Base-by-base conservation (phyloP, 2,797 vertebrate genomes). In the Novumbra hubbsi region DNA sequence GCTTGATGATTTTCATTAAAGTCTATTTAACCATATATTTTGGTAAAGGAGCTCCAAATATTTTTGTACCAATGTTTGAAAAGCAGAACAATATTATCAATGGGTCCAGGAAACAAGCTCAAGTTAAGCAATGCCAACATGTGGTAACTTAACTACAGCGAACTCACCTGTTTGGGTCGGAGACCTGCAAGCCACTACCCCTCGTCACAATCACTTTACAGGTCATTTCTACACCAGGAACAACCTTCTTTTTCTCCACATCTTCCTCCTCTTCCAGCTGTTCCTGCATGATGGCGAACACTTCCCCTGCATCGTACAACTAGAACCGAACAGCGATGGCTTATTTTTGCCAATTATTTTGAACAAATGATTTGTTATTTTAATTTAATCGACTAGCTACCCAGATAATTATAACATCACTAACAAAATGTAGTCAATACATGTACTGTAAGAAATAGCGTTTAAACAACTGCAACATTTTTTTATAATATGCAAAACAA, bases 271-370 rank as follows among this genome's bases (percentile, higher is more conserved):
- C 92, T 0, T 93, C 91, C 16, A 88, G 78, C 66, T 93, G 91
- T 55, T 93, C 81, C 38, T 94, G 95, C 95, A 98, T 95, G 77
- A 99, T 95, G 17, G 96, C 96, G 0, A 99, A 99, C 78, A 96
- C 92, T 3, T 98, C 95, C 1, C 97, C 97, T 0, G 97, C 98
- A 86, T 99, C 97, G 73, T 96, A 98, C 0, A 98, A 85, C 97
- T 99, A 49, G 4, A 48, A 70, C 5, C 19, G 27, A 15, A 49
- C 19, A 11, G 52, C 52, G n/a, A 55, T 2, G 19, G 52, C 5
- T n/a, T 17, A n/a, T 55, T 38, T 38, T 38, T 38, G 34, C 34
- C 32, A 38, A 38, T 38, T 38, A 4, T 5, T 5, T 38, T 38
- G 5, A 38, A 38, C 34, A 5, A 38, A 38, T 38, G 5, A 38